Conservation (phyloP, 2,113 vertebrate species). For the Melierax canorus region DNA sequence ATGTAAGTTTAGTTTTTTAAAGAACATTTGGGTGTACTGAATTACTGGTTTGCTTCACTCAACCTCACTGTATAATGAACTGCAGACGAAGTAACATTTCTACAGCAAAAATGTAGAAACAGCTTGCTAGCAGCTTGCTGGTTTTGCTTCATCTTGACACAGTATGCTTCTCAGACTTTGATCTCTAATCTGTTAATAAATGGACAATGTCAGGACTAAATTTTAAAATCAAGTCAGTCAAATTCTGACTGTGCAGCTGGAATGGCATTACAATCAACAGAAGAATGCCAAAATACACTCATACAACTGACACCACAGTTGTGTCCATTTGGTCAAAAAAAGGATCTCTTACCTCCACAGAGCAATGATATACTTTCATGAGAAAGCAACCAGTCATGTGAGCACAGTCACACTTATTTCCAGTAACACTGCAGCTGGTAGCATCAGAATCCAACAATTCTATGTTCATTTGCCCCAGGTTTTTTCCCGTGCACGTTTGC, state of each 20-base stretch:
- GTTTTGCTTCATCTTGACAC: neutral
- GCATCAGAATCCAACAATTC: neutral
- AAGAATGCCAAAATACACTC: neutral
- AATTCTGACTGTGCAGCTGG: neutral
- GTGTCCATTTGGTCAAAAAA: neutral
- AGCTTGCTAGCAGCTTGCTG: neutral
- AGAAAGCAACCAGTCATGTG: neutral
- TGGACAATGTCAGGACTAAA: neutral
- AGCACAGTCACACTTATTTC: neutral
- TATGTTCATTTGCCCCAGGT: neutral
- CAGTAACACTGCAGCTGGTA: neutral
- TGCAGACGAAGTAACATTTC: neutral
- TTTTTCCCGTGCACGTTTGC: neutral
- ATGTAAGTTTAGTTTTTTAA: neutral
- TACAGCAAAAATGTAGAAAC: neutral
- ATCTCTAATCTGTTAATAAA: neutral
- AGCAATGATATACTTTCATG: neutral
- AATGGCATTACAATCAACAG: neutral
- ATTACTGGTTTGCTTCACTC: neutral
- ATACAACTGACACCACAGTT: neutral
- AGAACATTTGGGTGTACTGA: neutral
- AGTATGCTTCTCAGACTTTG: neutral
- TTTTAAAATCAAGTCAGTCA: neutral
- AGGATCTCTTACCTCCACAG: neutral
- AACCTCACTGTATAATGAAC: neutral